phyloP scores from a whole-genome alignment of 2,888 invertebrate species.

The Atherix ibis region DNA sequence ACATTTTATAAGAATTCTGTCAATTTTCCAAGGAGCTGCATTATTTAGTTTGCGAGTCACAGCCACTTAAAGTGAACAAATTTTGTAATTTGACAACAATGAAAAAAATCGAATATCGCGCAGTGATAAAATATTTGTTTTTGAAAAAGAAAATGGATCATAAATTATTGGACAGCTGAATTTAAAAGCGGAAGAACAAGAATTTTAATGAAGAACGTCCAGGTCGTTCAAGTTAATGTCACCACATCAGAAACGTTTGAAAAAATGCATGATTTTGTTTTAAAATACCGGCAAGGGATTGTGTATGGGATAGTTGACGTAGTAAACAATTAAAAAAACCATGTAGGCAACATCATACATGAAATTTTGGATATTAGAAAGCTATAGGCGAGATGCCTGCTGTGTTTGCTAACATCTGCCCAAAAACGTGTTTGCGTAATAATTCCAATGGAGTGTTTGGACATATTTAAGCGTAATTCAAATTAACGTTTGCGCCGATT shows the following conservation, averaged over 20 bases:
- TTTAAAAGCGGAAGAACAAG: conserved; percentile 1
- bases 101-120: not conserved
- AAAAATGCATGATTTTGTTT: not conserved
- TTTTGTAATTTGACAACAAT: not conserved
- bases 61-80: not conserved
- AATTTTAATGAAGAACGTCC: conserved; percentile 1
- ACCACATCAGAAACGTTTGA: not conserved
- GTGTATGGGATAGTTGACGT: not conserved
- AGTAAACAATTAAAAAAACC: not conserved
- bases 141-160: conserved; percentile 3
- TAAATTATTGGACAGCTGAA: conserved; percentile 4
- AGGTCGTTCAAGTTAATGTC: not conserved
- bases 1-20: not conserved
- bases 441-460: too few species aligned
- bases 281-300: not conserved
- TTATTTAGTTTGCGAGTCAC: too few species aligned
- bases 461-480: too few species aligned
- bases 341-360: not conserved
- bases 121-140: conserved; percentile 1
- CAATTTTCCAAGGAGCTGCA: not conserved
- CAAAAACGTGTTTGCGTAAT: too few species aligned
- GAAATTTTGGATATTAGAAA: not conserved
- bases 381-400: too few species aligned
- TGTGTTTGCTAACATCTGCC: too few species aligned
- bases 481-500: too few species aligned